Evolutionary conservation across 2,888 invertebrate genomes (phyloP), one percentile per base, ranked within the genome.

Genomic region (Idaea dimidiata): DNA sequence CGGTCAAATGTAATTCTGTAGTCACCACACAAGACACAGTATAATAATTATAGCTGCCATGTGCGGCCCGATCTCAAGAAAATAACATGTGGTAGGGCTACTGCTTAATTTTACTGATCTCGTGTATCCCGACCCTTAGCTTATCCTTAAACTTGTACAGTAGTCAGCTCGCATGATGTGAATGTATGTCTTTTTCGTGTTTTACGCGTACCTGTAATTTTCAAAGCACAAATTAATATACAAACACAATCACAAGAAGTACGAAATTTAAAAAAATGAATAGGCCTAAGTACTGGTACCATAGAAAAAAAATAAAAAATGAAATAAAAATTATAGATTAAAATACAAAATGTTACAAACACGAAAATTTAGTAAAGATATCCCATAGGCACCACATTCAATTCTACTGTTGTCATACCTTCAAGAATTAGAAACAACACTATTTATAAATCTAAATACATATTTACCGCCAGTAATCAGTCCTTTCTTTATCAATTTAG

Each of bases 241-340:
- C 53, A 43, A 58, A 58, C 5, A 57, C 31, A 17, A 24, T n/a
- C 4, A 63, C 17, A 63, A 17, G 31, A 58, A 16, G 61, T 31
- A 61, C 67, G 55, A 55, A 24, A 62, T 58, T 62, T 54, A 60
- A 63, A 64, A 62, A 63, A n/a, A n/a, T n/a, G n/a, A 69, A 64
- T 62, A 61, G 66, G 59, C 65, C 68, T 68, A 71, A 73, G 74
- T 76, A 84, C 87, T 88, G 88, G 88, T 87, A 88, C 87, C 87
- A 71, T 74, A 68, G 75, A 74, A 76, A 74, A 68, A 62, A 64
- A 66, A n/a, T n/a, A n/a, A 68, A 65, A 71, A 24, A 24, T 24
- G 24, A 24, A 24, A 24, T 24, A 24, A 24, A 24, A 24, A 24
- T 24, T 24, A 24, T 3, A 24, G 24, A 24, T 24, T 71, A 54